These are phyloP conservation scores for Asteroscopus sphinx DNA, from an alignment of 2,888 invertebrate species.

Conservation along the genomic window DNA sequence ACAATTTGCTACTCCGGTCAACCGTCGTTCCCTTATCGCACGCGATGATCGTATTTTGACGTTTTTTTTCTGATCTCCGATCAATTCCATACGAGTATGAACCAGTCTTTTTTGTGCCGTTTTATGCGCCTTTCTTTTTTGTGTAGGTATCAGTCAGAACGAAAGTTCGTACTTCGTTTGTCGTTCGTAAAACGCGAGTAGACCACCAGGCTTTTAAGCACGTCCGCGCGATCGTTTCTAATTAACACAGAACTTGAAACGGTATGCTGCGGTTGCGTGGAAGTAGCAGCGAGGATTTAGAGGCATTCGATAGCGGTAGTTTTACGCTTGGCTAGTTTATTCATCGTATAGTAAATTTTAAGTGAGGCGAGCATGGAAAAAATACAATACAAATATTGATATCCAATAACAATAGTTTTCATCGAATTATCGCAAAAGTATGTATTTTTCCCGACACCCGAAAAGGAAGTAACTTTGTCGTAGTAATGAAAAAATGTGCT, in stretches of 20 bases:
- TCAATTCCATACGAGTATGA: no score
- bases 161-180: no score
- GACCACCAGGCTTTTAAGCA: constrained; percentile 6
- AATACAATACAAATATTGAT: constrained; percentile 27
- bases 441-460: constrained; percentile 66
- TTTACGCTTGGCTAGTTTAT: constrained; percentile 22
- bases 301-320: constrained; percentile 12
- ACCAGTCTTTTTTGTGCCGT: no score
- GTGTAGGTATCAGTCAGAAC: no score
- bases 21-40: no score
- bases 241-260: constrained; percentile 23
- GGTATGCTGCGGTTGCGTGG: constrained; percentile 32
- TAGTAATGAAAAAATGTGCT: constrained; percentile 77
- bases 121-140: no score
- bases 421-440: constrained; percentile 12
- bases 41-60: no score
- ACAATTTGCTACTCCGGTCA: no score
- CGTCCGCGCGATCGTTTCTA: constrained; percentile 14
- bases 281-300: constrained; percentile 15
- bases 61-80: no score
- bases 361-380: constrained; percentile 23
- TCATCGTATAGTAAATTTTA: constrained; percentile 17
- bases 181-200: no score
- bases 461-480: constrained; percentile 60
- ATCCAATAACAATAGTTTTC: not conserved